Conservation (phyloP, 2,797 vertebrate genomes). For the Lithobates pipiens region DNA sequence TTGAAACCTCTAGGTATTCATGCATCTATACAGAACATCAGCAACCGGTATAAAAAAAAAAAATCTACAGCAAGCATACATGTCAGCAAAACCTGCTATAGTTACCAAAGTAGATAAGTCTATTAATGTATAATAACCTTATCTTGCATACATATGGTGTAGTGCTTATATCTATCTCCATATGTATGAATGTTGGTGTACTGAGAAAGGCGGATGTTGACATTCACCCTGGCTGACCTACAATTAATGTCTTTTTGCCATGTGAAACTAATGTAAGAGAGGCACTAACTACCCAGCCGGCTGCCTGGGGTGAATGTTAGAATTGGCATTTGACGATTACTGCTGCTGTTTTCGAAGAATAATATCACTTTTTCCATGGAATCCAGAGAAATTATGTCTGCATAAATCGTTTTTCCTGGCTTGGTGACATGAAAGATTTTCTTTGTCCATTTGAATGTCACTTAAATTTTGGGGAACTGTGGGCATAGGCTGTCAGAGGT, state of each 20-base stretch:
- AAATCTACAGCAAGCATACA: too few species aligned
- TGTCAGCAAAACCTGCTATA: too few species aligned
- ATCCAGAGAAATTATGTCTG: not conserved
- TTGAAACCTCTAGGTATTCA: too few species aligned
- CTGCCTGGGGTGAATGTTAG: slow-evolving; percentile 4
- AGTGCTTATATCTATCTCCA: too few species aligned
- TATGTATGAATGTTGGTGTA: too few species aligned
- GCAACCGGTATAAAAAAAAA: too few species aligned
- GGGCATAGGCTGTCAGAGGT: not conserved
- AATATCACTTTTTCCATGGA: not conserved
- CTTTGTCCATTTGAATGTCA: slow-evolving; percentile 7
- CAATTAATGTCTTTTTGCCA: not conserved
- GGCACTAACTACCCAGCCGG: slow-evolving; percentile 5
- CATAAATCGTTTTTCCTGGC: not conserved
- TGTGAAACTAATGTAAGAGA: not conserved
- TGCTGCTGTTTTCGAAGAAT: slow-evolving; percentile 1
- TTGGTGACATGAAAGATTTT: slow-evolving; percentile 19
- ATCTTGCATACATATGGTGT: too few species aligned
- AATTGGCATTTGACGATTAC: not conserved
- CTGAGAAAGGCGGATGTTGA: not conserved
- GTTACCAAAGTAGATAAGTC: too few species aligned
- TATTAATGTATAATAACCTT: too few species aligned
- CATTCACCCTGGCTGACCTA: slow-evolving; percentile 25
- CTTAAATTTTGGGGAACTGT: not conserved
- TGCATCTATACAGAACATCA: too few species aligned